Percentiles rank a stretch among this genome's conserved stretches.
Evolutionary conservation across 1,140 invertebrate species (phyloP).

Genomic region (fruit fly (Drosophila melanogaster)): Release_6_plus_ISO1_MT NT_033777.3:8370001-8370500

Average conservation of each 20-base stretch:
- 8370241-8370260: constrained; percentile 69
- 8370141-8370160: constrained; percentile 80
- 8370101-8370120: constrained; percentile 5
- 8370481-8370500: background rate
- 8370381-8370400: constrained; percentile 41
- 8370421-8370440: constrained; percentile 76
- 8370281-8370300: background rate
- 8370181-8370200: constrained; percentile 79
- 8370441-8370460: constrained; percentile 80
- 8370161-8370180: constrained; percentile 83
- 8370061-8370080: constrained; percentile 58
- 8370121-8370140: constrained; percentile 17
- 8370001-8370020: constrained; percentile 44
- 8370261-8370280: constrained; percentile 33
- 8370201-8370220: constrained; percentile 73
- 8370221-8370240: constrained; percentile 72
- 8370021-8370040: constrained; percentile 10
- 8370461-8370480: constrained; percentile 45
- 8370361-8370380: constrained; percentile 52
- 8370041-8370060: constrained; percentile 6
- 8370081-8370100: constrained; percentile 60
- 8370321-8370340: constrained; percentile 77
- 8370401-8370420: constrained; percentile 54
- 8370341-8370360: constrained; percentile 72
- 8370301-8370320: constrained; percentile 46